phyloP scores from a whole-genome alignment of 2,797 vertebrate species.

The Streptopelia turtur region DNA sequence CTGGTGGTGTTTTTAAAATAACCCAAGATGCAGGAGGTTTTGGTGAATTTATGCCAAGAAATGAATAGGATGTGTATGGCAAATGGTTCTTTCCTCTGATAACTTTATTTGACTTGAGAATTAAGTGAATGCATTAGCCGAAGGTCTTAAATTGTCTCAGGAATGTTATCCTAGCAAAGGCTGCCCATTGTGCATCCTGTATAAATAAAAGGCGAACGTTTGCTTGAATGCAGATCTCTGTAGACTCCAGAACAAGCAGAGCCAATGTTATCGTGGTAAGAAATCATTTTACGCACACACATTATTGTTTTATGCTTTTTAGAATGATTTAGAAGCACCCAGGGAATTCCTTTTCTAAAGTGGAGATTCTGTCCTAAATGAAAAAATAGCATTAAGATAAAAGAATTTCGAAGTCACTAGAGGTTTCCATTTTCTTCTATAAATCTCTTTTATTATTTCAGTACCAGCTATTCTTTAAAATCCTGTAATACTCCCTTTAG shows the following conservation, averaged over 20 bases:
- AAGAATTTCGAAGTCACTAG: not conserved
- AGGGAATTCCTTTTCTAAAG: not conserved
- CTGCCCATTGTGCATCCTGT: not conserved
- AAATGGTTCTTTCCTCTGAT: not conserved
- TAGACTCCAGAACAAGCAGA: not conserved
- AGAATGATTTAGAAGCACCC: not conserved
- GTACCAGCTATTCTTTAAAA: not conserved
- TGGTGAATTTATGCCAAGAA: not conserved
- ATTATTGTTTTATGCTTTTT: not conserved
- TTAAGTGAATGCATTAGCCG: not conserved
- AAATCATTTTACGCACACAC: not conserved
- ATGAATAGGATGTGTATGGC: not conserved
- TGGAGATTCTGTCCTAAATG: not conserved
- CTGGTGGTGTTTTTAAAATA: not conserved
- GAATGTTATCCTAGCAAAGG: not conserved
- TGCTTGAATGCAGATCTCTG: not conserved
- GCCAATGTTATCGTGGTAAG: not conserved
- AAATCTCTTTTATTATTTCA: constrained; percentile 9
- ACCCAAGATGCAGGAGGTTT: not conserved
- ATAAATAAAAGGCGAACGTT: not conserved
- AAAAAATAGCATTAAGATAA: not conserved
- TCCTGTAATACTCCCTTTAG: not conserved
- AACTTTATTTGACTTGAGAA: not conserved
- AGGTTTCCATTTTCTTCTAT: not conserved
- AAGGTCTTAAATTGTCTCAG: not conserved